Percentiles rank a stretch among this genome's conserved stretches.
Conservation (phyloP, 2,113 vertebrate genomes). For the Chiloscyllium plagiosum region DNA sequence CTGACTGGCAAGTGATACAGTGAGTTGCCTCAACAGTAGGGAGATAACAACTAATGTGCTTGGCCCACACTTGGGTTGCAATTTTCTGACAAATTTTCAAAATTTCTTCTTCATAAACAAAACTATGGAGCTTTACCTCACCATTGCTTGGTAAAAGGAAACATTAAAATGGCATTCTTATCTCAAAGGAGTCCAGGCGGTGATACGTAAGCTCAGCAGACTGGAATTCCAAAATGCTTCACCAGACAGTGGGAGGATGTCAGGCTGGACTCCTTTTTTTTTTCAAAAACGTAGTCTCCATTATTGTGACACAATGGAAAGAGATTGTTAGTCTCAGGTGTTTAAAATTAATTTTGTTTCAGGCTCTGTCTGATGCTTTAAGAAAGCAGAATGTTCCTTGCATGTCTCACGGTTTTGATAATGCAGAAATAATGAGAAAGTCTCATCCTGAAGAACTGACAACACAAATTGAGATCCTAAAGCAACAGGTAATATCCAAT, state of each 20-base stretch:
- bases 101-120: not conserved
- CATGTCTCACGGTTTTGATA: not conserved
- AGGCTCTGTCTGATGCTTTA: conserved; percentile 13
- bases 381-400: not conserved
- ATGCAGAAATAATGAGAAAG: not conserved
- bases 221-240: not conserved
- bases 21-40: too few relatives aligned
- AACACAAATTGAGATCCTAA: conserved; percentile 81
- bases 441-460: conserved; percentile 65
- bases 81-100: not conserved
- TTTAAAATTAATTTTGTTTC: not conserved
- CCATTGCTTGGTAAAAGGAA: not conserved
- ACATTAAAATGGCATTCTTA: not conserved
- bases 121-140: not conserved
- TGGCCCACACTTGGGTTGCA: too few relatives aligned
- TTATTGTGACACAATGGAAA: not conserved
- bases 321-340: not conserved
- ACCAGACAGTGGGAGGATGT: not conserved
- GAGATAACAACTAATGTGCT: too few relatives aligned
- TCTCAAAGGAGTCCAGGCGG: not conserved
- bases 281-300: not conserved
- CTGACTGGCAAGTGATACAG: too few relatives aligned
- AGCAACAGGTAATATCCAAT: conserved; percentile 66
- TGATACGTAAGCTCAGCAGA: not conserved
- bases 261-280: not conserved